These are phyloP conservation scores for Phrynocephalus forsythii DNA, from an alignment of 2,797 vertebrate genomes.

Conservation along the genomic window DNA sequence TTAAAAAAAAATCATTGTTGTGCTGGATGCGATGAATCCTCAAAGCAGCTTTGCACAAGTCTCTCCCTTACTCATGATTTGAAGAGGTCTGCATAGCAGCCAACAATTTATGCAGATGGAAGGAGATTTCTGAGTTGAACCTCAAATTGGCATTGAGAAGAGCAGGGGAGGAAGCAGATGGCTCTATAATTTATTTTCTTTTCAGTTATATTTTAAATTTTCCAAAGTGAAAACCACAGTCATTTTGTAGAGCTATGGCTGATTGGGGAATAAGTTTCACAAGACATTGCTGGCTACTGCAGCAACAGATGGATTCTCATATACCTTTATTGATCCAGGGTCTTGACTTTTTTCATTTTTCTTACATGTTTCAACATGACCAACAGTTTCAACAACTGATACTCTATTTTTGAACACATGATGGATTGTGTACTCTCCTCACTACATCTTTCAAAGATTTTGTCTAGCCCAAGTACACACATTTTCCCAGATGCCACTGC, in stretches of 20 bases:
- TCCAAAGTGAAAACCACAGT: neutral
- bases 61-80: neutral
- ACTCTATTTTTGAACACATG: neutral
- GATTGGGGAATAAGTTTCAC: neutral
- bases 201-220: neutral
- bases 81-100: neutral
- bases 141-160: neutral
- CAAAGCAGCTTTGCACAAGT: neutral
- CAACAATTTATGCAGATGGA: neutral
- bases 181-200: slow-evolving; percentile 10
- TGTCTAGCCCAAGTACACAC: neutral
- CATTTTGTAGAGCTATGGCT: neutral
- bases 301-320: neutral
- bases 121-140: neutral
- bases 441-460: neutral
- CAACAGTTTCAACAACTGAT: neutral
- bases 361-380: neutral
- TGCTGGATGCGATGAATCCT: neutral
- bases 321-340: neutral
- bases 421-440: neutral
- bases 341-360: neutral
- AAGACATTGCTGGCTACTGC: neutral
- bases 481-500: neutral
- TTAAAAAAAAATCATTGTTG: neutral
- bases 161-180: slow-evolving; percentile 1